These are phyloP conservation scores for Poeciliopsis prolifica DNA, from an alignment of 2,113 vertebrate genomes.

Conservation along the genomic window DNA sequence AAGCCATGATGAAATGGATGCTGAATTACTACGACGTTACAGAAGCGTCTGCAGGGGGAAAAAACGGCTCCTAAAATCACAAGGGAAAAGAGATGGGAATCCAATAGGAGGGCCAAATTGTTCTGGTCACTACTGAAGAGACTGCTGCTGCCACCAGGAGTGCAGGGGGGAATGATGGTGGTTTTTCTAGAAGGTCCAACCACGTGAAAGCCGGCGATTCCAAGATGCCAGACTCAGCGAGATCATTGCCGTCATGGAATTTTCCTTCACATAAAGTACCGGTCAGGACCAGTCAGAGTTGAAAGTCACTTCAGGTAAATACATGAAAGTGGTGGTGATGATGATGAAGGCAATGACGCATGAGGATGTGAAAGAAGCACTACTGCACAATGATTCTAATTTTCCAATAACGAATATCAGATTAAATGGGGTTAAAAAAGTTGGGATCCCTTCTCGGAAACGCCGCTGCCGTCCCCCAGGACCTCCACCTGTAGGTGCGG, in stretches of 20 bases:
- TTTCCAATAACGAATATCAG: slow-evolving; percentile 19
- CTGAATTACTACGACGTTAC: slow-evolving; percentile 22
- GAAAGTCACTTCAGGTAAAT: slow-evolving; percentile 44
- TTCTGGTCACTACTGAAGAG: no score
- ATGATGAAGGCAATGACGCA: background rate
- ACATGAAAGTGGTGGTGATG: background rate
- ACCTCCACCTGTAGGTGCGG: slow-evolving; percentile 35
- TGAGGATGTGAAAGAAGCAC: slow-evolving; percentile 2
- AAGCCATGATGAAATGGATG: slow-evolving; percentile 29
- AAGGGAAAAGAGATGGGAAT: slow-evolving; percentile 11
- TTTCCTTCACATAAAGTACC: slow-evolving; percentile 25
- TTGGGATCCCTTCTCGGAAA: slow-evolving; percentile 31
- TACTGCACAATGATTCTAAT: slow-evolving; percentile 6
- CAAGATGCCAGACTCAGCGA: background rate
- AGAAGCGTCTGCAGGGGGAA: slow-evolving; percentile 49
- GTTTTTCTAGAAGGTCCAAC: background rate
- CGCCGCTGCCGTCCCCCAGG: slow-evolving; percentile 37
- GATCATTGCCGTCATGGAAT: background rate
- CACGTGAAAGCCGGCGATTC: slow-evolving; percentile 10
- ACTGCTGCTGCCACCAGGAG: no score
- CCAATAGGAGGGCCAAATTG: no score
- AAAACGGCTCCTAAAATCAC: slow-evolving; percentile 33
- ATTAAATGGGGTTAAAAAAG: slow-evolving; percentile 1
- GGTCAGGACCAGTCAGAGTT: slow-evolving; percentile 33
- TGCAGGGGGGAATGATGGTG: background rate